phyloP scores from a whole-genome alignment of 2,888 invertebrate species.

The Helleia helle region DNA sequence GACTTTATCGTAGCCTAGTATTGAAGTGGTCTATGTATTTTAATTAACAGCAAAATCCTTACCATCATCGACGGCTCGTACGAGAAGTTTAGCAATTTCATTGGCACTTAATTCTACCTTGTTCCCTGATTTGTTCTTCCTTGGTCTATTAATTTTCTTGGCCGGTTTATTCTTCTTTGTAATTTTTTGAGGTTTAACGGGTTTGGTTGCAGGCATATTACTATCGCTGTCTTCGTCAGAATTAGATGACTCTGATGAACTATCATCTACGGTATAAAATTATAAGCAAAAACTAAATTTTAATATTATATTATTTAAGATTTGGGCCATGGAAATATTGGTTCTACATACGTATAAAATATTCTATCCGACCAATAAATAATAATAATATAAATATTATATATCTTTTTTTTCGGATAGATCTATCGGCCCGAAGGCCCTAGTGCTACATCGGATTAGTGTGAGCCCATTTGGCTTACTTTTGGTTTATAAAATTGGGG shows the following conservation, averaged over 20 bases:
- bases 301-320: too few species aligned
- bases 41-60: conserved; percentile 22
- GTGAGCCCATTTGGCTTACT: too few species aligned
- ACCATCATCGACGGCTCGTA: conserved; percentile 58
- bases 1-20: background rate
- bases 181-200: conserved; percentile 21
- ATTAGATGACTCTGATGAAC: conserved; percentile 36
- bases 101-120: conserved; percentile 47
- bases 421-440: too few species aligned
- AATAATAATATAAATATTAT: too few species aligned
- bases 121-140: conserved; percentile 23
- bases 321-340: too few species aligned
- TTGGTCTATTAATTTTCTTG: conserved; percentile 13
- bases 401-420: too few species aligned
- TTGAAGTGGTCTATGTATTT: background rate
- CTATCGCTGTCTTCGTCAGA: conserved; percentile 34
- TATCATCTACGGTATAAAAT: conserved; percentile 30
- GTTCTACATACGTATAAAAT: too few species aligned
- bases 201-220: conserved; percentile 22
- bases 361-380: too few species aligned
- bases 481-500: too few species aligned
- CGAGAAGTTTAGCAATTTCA: conserved; percentile 52
- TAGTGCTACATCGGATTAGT: too few species aligned
- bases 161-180: conserved; percentile 26
- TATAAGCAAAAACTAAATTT: too few species aligned